Evolutionary conservation across 2,888 invertebrate genomes (phyloP), one percentile per base, ranked within the genome.

Genomic region (Copidosoma aretas): DNA sequence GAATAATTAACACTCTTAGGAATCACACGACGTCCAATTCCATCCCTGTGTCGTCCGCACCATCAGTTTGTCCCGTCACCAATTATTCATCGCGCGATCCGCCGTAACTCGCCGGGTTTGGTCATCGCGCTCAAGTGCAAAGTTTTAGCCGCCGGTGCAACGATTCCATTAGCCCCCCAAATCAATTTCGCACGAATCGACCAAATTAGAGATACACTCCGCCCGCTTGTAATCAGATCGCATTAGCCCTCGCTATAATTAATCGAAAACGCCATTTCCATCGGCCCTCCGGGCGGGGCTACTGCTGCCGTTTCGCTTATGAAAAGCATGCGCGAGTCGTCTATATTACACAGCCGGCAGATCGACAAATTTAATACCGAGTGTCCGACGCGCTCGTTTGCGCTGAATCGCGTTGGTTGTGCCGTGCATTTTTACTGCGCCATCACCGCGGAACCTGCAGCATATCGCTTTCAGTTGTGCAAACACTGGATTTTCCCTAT

Each of bases 371-470:
- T 60, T 56, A 68, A 41, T 56, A 52, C 43, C 57, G 25, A 25
- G 59, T 63, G 60, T 68, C 57, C 60, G 68, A 57, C 60, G n/a
- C n/a, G 64, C 57, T 64, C 56, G n/a, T 60, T 68, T 60, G 56
- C 22, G 56, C 60, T 60, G 21, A 60, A 64, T 64, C 60, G 8
- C 32, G 32, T n/a, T n/a, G n/a, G n/a, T n/a, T n/a, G n/a, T n/a
- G 32, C 4, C 4, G 32, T 32, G 32, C 4, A 32, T 32, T 32
- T 32, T 32, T 32, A 5, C 8, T 32, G 32, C 32, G 32, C 32
- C 32, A 32, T 32, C 32, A 8, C 8, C 32, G 32, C 8, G 32
- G 32, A 32, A 32, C 8, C 32, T 5, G 32, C 3, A 32, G 32
- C 32, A 32, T 32, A 32, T 32, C 32, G 4, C 32, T 32, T 32